Evolutionary conservation across 2,888 invertebrate species (phyloP).

Genomic region (Osmoderma eremita): DNA sequence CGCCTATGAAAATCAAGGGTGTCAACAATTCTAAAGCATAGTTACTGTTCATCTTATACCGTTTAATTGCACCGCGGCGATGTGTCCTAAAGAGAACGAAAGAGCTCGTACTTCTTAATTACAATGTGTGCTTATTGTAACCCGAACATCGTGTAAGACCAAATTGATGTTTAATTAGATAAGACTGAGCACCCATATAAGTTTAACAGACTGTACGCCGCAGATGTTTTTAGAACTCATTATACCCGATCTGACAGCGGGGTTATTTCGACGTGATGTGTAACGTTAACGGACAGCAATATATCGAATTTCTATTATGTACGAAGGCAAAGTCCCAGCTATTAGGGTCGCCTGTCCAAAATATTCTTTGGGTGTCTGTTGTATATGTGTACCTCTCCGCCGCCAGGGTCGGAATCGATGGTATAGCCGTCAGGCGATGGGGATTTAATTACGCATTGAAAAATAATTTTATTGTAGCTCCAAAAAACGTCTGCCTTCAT

Average conservation of each 20-base stretch:
- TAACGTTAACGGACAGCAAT: conserved; percentile 42
- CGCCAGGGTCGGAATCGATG: not conserved
- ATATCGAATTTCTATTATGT: conserved; percentile 46
- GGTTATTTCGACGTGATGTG: conserved; percentile 43
- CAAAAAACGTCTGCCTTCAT: too few species aligned
- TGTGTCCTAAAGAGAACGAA: too few species aligned
- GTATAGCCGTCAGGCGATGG: not conserved
- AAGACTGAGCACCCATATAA: conserved; percentile 31
- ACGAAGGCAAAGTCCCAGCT: conserved; percentile 18
- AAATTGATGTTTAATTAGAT: conserved; percentile 36
- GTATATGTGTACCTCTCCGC: not conserved
- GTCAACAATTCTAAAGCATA: too few species aligned
- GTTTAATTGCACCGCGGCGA: too few species aligned
- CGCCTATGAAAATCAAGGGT: too few species aligned
- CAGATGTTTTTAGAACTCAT: conserved; percentile 46
- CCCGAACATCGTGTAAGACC: conserved; percentile 14
- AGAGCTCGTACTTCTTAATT: not conserved
- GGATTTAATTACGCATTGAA: too few species aligned
- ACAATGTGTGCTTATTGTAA: conserved; percentile 5
- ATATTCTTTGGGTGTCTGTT: conserved; percentile 11
- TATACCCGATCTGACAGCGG: conserved; percentile 45
- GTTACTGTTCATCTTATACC: too few species aligned
- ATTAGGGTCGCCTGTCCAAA: conserved; percentile 30
- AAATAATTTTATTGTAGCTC: too few species aligned
- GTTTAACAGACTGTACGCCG: conserved; percentile 41